These are phyloP conservation scores for Ostrea denselamellosa DNA, from an alignment of 1,140 invertebrate genomes.

Conservation along the genomic window DNA sequence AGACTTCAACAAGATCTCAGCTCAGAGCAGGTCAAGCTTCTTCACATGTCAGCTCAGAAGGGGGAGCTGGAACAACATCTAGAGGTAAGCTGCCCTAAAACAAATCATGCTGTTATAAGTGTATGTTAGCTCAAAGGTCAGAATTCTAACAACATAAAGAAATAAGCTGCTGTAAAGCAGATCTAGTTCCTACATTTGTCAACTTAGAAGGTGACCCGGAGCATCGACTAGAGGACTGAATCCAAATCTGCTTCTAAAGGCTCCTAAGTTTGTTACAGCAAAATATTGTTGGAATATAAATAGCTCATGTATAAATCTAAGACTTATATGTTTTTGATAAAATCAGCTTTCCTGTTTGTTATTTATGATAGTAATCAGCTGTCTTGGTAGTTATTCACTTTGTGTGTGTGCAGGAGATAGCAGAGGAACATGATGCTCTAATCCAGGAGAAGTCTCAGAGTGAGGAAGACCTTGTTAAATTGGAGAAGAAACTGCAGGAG, in stretches of 20 bases:
- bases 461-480: slow-evolving; percentile 66
- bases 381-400: neutral
- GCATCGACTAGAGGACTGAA: too few relatives aligned
- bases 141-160: too few relatives aligned
- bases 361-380: neutral
- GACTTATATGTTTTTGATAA: neutral
- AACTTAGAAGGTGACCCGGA: too few relatives aligned
- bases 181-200: too few relatives aligned
- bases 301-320: too few relatives aligned
- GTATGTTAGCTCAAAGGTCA: too few relatives aligned
- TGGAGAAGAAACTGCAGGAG: slow-evolving; percentile 70
- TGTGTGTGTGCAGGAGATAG: slow-evolving; percentile 58
- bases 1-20: slow-evolving; percentile 66
- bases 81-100: slow-evolving; percentile 61
- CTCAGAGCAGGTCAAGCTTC: slow-evolving; percentile 58
- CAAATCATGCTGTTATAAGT: too few relatives aligned
- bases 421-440: slow-evolving; percentile 65
- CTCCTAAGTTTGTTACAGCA: too few relatives aligned
- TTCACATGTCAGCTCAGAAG: slow-evolving; percentile 68
- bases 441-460: slow-evolving; percentile 60
- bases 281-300: too few relatives aligned
- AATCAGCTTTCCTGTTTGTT: neutral
- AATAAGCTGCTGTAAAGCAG: too few relatives aligned
- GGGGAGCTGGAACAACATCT: slow-evolving; percentile 68
- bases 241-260: too few relatives aligned